phyloP scores from a whole-genome alignment of 2,888 invertebrate genomes.

The Chrysodeixis includens region DNA sequence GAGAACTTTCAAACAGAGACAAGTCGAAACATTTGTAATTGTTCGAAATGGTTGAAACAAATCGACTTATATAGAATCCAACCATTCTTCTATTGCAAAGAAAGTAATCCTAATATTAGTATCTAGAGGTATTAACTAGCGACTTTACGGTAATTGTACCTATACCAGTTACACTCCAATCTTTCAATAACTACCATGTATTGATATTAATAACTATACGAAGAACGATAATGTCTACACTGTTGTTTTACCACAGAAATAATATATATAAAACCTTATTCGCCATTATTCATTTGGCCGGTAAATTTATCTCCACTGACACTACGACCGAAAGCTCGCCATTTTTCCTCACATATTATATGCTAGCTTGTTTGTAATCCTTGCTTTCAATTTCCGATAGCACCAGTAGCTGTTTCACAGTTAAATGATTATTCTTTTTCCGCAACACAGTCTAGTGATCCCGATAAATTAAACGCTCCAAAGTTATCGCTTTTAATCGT shows the following conservation, averaged over 20 bases:
- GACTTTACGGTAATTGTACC: too few relatives aligned
- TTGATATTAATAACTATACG: neutral
- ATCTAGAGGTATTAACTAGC: too few relatives aligned
- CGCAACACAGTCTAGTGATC: neutral
- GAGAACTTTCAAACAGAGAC: too few relatives aligned
- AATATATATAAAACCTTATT: neutral
- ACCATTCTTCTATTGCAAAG: too few relatives aligned
- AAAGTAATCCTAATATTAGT: too few relatives aligned
- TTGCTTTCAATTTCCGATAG: constrained; percentile 2
- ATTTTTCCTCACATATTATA: neutral
- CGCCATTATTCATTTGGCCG: neutral
- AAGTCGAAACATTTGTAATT: too few relatives aligned
- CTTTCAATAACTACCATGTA: too few relatives aligned
- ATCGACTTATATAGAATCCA: too few relatives aligned
- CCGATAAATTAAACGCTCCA: neutral
- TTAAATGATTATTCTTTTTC: neutral
- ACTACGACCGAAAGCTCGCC: neutral
- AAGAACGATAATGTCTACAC: neutral
- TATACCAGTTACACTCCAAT: too few relatives aligned
- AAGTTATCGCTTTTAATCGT: too few relatives aligned
- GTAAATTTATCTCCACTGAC: neutral
- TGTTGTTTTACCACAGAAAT: neutral
- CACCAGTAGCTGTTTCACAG: neutral
- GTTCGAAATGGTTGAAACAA: too few relatives aligned
- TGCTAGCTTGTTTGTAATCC: neutral